These are phyloP conservation scores for Clarias pachynema DNA, from an alignment of 2,797 vertebrate species.

Conservation along the genomic window DNA sequence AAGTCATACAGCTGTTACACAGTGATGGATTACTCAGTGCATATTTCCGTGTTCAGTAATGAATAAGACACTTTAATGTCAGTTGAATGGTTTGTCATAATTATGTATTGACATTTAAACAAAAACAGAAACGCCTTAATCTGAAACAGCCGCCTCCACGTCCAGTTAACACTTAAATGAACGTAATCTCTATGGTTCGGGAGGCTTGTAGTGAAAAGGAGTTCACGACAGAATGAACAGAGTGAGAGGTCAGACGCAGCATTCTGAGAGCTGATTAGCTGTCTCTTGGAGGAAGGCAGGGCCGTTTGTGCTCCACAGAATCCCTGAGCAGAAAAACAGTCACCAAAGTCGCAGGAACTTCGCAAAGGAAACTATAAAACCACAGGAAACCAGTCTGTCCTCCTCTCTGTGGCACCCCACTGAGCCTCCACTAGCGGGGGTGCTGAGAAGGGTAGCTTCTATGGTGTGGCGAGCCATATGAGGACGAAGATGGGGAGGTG, in stretches of 20 bases:
- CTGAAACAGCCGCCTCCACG: not conserved
- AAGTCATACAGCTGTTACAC: conserved; percentile 22
- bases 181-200: conserved; percentile 38
- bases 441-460: conserved; percentile 79
- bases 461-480: conserved; percentile 72
- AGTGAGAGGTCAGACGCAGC: conserved; percentile 17
- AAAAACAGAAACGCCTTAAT: conserved; percentile 24
- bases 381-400: conserved; percentile 71
- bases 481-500: conserved; percentile 61
- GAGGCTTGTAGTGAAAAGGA: conserved; percentile 27
- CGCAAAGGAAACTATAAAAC: conserved; percentile 60
- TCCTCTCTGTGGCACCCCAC: conserved; percentile 84
- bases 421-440: conserved; percentile 79
- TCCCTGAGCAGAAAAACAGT: conserved; percentile 75
- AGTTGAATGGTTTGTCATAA: conserved; percentile 1
- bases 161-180: conserved; percentile 27
- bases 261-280: conserved; percentile 66
- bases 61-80: conserved; percentile 36
- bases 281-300: conserved; percentile 66
- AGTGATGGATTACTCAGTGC: conserved; percentile 40
- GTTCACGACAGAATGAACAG: conserved; percentile 14
- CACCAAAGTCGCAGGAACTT: conserved; percentile 65
- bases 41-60: conserved; percentile 4
- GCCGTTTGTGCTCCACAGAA: conserved; percentile 64
- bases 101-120: conserved; percentile 20